Evolutionary conservation across 1,140 invertebrate genomes (phyloP).

Genomic region (Drosophila virilis): DNA sequence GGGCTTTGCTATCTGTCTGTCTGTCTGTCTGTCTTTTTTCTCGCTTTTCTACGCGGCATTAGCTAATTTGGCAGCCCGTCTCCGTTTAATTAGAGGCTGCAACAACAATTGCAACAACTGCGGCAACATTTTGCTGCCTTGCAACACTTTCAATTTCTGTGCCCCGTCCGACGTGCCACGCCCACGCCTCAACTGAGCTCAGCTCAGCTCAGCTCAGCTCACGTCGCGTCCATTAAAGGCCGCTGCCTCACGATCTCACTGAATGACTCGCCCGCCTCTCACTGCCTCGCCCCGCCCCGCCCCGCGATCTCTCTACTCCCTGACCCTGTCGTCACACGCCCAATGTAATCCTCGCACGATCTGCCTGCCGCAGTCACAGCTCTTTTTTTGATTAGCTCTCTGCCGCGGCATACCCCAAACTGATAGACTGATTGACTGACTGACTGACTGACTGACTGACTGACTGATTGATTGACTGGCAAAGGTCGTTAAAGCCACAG

Average conservation of each 20-base stretch:
- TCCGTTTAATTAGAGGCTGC: constrained; percentile 69
- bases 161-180: constrained; percentile 19
- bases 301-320: neutral
- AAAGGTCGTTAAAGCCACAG: constrained; percentile 70
- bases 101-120: constrained; percentile 9
- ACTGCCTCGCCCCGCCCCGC: neutral
- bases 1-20: constrained; percentile 47
- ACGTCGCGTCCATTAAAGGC: constrained; percentile 74
- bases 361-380: constrained; percentile 37
- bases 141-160: constrained; percentile 75
- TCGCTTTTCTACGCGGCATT: constrained; percentile 49
- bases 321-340: constrained; percentile 66
- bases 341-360: constrained; percentile 78
- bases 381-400: constrained; percentile 49
- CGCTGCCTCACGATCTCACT: constrained; percentile 71
- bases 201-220: constrained; percentile 27
- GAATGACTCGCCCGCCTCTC: constrained; percentile 48
- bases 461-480: constrained; percentile 29
- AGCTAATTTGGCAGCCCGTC: constrained; percentile 76
- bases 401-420: constrained; percentile 8
- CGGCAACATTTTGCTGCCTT: constrained; percentile 19
- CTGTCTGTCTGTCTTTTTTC: constrained; percentile 34
- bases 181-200: constrained; percentile 36
- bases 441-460: constrained; percentile 3
- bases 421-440: constrained; percentile 35